Evolutionary conservation across 2,113 vertebrate species (phyloP), one percentile per base, ranked within the genome.

Genomic region (Pterocles gutturalis): DNA sequence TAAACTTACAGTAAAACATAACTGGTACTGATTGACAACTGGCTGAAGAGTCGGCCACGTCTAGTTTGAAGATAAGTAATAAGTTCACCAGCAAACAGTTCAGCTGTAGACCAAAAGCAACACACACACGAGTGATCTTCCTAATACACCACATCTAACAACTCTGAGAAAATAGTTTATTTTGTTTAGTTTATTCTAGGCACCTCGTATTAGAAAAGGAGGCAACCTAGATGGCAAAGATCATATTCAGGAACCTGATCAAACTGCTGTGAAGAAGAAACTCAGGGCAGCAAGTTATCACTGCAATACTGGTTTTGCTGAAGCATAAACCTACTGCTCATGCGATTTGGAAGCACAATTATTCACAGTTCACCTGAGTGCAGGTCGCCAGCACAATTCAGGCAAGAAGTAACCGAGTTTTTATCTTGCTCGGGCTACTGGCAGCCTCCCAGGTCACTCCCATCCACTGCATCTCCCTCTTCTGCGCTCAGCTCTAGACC

Each of bases 311-410:
- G 25, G 48, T 58, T 79, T 62, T 75, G 75, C 82, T 45, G 78
- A 90, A 87, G 71, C 86, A 87, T 11, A 85, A 91, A 79, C 21
- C 54, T 66, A 89, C 72, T 5, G 49, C 67, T 67, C 55, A 31
- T n/a, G 53, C 14, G 20, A 77, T 75, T 95, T 15, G 28, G 57
- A 87, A 80, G 48, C 51, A 18, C 9, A 21, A 79, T 94, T 93
- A 89, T 75, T 86, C 87, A 90, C 87, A 93, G 92, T 91, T 94
- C 88, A 94, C 77, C 83, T 55, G 51, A 91, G 66, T 16, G 41
- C 62, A 90, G 86, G 90, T 72, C 45, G 11, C 67, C 72, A 92
- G 88, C 69, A 77, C 81, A 69, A 75, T 31, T 89, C 87, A 67
- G 5, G 79, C 79, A 90, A 86, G 62, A 66, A 62, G n/a, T 5